A percentile compares a stretch with the other conserved stretches of the same genome.
phyloP scores from a whole-genome alignment of 2,888 invertebrate species.

The Tryphoninae sp. region DNA sequence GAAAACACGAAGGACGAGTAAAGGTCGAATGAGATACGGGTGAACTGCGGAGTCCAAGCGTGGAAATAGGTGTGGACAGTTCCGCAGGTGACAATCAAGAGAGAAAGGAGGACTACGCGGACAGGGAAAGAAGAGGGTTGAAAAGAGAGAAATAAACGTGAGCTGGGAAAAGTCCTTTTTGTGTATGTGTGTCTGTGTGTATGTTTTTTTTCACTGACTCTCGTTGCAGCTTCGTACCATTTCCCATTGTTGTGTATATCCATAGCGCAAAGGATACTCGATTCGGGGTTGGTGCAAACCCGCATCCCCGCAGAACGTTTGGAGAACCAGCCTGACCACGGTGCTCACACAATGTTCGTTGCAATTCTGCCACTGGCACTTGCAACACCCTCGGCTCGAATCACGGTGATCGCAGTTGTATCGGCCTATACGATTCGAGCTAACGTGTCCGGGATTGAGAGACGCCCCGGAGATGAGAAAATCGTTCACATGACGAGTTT shows the following conservation, averaged over 20 bases:
- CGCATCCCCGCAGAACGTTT: constrained; percentile 27
- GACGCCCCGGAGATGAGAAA: not conserved
- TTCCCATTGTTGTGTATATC: too few relatives aligned
- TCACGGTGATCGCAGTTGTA: constrained; percentile 4
- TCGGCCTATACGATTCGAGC: constrained; percentile 1
- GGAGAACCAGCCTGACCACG: constrained; percentile 28
- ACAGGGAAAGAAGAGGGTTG: constrained; percentile 16
- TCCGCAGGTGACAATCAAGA: constrained; percentile 17
- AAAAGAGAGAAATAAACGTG: constrained; percentile 6
- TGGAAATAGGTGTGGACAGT: constrained; percentile 2
- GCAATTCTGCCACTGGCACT: constrained; percentile 30
- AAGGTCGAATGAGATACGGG: constrained; percentile 40
- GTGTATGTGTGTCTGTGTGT: not conserved
- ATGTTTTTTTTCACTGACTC: not conserved
- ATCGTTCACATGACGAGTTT: not conserved
- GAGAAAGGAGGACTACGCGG: constrained; percentile 1
- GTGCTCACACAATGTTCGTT: constrained; percentile 24
- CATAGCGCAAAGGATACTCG: not conserved
- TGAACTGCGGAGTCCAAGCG: constrained; percentile 17
- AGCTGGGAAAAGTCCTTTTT: constrained; percentile 35
- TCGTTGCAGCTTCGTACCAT: not conserved
- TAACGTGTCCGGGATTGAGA: constrained; percentile 1
- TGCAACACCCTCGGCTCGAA: constrained; percentile 10
- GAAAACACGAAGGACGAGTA: not conserved
- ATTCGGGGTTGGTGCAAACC: constrained; percentile 29